Evolutionary conservation across 2,113 vertebrate genomes (phyloP).

Genomic region (Oncorhynchus nerka): DNA sequence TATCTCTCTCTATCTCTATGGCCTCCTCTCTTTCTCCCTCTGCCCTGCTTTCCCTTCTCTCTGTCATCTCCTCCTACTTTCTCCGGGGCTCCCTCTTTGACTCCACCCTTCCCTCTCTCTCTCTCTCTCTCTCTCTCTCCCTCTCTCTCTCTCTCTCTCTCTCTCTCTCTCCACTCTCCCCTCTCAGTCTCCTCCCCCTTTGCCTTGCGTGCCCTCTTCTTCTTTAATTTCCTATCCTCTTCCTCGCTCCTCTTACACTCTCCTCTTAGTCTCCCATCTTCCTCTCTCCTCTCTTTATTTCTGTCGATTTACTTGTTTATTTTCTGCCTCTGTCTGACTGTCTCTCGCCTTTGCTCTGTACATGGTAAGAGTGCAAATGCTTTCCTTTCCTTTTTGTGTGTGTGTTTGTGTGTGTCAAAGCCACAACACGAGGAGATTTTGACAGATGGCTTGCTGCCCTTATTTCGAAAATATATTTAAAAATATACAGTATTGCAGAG

Average conservation of each 20-base stretch:
- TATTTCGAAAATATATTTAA: neutral
- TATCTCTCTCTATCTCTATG: conserved; percentile 19
- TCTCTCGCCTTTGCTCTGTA: neutral
- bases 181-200: conserved; percentile 44
- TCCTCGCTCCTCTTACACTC: neutral
- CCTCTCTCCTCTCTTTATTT: neutral
- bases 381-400: too few species aligned
- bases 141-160: conserved; percentile 28
- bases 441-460: neutral
- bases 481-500: neutral
- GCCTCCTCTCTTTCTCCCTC: conserved; percentile 1
- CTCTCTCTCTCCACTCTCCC: conserved; percentile 52
- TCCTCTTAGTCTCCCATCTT: neutral
- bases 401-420: neutral
- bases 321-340: neutral
- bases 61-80: conserved; percentile 30
- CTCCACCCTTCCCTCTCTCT: conserved; percentile 16
- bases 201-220: neutral
- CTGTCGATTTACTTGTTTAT: neutral
- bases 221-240: neutral
- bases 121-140: conserved; percentile 14
- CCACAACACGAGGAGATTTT: neutral
- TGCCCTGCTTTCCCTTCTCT: neutral
- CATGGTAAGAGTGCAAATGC: too few species aligned
- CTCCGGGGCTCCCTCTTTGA: conserved; percentile 34